Base-by-base conservation (phyloP, 2,113 vertebrate genomes). In the Psephotus haematonotus region DNA sequence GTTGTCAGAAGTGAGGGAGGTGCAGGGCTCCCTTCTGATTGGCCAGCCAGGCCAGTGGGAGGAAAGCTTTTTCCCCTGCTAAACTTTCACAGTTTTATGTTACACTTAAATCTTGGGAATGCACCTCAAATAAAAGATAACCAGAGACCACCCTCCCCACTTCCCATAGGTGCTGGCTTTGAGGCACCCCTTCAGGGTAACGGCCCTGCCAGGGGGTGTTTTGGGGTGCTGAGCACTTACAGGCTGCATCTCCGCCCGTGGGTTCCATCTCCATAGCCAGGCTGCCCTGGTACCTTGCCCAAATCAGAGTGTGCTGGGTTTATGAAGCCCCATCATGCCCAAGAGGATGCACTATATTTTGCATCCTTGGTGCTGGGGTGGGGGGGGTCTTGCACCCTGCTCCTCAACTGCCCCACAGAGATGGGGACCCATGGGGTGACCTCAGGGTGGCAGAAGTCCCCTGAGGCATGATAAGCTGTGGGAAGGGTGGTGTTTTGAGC, bases 1-100 rank as follows among this genome's bases (percentile, higher is more conserved):
- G 98, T 98, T 98, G 98, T 98, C 97, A 98, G 98, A 97, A 98
- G 98, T 97, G 97, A 98, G 98, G 98, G 98, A 98, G 98, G 98
- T 98, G 98, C 77, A 86, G 97, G 88, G 96, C 80, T 96, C 95
- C 93, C 43, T 97, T 94, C 98, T 97, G 97, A 99, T 99, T 98
- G 98, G 98, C 95, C 93, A 4, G 78, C 59, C 89, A 70, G 88
- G 90, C 95, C 94, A 89, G 98, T 97, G 98, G 98, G 97, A 94
- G 98, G 98, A 97, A 97, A 93, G 94, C 98, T 98, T 98, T 98
- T 98, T 98, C 86, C 97, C 97, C 98, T 90, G 97, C 96, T 98
- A 98, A 98, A 93, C 95, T 93, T 96, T 92, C 91, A 88, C 88
- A 94, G 92, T 91, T 96, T 95, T 95, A 95, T 88, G 90, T 96